These are phyloP conservation scores for Pelusios castaneus DNA, from an alignment of 2,113 vertebrate species.

Conservation along the genomic window DNA sequence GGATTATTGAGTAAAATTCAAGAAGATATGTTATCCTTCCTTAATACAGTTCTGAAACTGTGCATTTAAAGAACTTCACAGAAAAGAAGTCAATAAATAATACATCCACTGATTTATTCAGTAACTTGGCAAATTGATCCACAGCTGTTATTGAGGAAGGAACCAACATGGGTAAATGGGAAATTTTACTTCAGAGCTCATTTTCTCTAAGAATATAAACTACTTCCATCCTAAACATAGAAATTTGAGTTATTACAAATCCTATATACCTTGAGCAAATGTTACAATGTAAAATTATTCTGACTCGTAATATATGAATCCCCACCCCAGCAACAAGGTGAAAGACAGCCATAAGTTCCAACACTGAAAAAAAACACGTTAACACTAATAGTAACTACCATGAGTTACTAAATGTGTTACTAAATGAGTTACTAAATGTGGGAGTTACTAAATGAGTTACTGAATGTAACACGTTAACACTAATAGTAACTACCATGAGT, in stretches of 20 bases:
- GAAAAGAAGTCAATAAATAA: neutral
- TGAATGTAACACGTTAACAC: fast-evolving
- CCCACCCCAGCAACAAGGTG: neutral
- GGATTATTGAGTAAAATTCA: neutral
- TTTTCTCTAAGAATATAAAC: neutral
- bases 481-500: neutral
- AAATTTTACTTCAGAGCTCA: neutral
- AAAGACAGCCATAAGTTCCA: neutral
- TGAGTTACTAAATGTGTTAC: neutral
- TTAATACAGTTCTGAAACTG: neutral
- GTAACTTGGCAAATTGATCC: neutral
- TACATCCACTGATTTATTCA: neutral
- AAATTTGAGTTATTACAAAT: neutral
- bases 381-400: neutral
- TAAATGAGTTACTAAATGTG: too few species aligned
- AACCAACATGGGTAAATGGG: neutral
- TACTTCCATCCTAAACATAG: neutral
- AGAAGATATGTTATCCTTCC: neutral
- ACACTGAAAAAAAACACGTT: neutral
- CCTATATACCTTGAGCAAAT: neutral
- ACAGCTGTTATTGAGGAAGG: neutral
- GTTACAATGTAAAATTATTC: neutral
- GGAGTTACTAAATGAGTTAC: too few species aligned
- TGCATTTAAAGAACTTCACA: neutral
- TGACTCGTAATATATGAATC: neutral